Evolutionary conservation across 92 coral and sea anemone genomes (phyloP).

Genomic region (Scolanthus callimorphus): DNA sequence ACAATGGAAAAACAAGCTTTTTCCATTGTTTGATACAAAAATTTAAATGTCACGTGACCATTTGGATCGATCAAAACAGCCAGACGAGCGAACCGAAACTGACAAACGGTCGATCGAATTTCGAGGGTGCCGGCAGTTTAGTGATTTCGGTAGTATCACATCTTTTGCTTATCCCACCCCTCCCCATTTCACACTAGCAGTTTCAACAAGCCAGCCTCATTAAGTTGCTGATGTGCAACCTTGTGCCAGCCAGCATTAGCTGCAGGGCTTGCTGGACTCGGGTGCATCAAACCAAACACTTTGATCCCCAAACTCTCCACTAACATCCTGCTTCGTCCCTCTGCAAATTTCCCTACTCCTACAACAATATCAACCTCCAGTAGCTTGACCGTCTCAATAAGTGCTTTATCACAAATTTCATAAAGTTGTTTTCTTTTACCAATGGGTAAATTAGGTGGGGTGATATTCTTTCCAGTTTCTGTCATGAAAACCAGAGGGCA

Average conservation of each 20-base stretch:
- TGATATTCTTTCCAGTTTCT: conserved; percentile 66
- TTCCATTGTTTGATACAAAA: too few species aligned
- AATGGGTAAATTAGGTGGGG: conserved; percentile 60
- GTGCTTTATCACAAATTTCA: conserved; percentile 50
- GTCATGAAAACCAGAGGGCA: conserved; percentile 84
- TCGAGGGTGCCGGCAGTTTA: too few species aligned
- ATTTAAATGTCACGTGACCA: too few species aligned
- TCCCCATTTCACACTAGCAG: conserved; percentile 18
- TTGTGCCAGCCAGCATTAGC: conserved; percentile 74
- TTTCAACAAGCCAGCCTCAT: conserved; percentile 34
- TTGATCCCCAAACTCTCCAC: conserved; percentile 30
- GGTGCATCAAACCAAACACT: conserved; percentile 63
- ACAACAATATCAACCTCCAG: conserved; percentile 52
- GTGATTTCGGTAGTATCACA: too few species aligned
- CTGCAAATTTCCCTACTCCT: conserved; percentile 83
- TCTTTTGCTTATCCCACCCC: too few species aligned
- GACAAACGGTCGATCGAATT: too few species aligned
- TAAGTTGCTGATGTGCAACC: conserved; percentile 51
- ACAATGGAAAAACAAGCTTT: too few species aligned
- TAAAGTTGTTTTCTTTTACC: conserved; percentile 46
- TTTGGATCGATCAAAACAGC: too few species aligned
- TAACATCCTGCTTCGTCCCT: conserved; percentile 51
- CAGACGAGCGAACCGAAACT: too few species aligned
- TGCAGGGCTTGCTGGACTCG: conserved; percentile 83
- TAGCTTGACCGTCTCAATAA: conserved; percentile 42